phyloP scores from a whole-genome alignment of 1,140 invertebrate genomes.

The Antheraea pernyi region DNA sequence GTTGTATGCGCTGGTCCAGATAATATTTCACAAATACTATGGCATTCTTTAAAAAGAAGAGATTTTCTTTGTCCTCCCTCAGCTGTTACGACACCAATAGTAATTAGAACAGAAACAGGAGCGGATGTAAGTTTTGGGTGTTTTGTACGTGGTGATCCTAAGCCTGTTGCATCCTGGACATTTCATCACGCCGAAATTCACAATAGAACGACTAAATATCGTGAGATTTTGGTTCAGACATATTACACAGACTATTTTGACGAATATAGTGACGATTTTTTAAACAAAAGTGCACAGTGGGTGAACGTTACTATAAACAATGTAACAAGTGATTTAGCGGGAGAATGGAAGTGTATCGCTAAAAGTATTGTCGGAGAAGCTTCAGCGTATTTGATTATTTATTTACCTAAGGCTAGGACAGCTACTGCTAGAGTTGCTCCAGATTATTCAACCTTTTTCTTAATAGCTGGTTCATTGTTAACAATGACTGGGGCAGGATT shows the following conservation, averaged over 20 bases:
- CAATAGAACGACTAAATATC: conserved; percentile 50
- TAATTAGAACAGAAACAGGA: conserved; percentile 63
- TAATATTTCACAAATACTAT: conserved; percentile 44
- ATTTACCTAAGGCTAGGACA: conserved; percentile 61
- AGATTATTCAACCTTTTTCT: conserved; percentile 67
- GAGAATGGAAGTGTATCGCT: conserved; percentile 71
- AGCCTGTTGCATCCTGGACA: conserved; percentile 89
- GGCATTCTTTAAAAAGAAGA: conserved; percentile 52
- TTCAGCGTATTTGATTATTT: conserved; percentile 59
- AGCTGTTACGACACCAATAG: conserved; percentile 50
- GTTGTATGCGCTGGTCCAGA: conserved; percentile 58
- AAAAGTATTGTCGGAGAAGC: conserved; percentile 65
- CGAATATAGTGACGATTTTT: conserved; percentile 53
- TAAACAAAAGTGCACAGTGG: conserved; percentile 71
- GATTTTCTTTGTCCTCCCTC: conserved; percentile 63
- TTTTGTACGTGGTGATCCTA: conserved; percentile 88
- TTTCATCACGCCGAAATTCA: conserved; percentile 81
- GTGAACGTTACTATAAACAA: conserved; percentile 70
- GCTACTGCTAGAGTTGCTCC: conserved; percentile 60
- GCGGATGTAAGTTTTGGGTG: conserved; percentile 86
- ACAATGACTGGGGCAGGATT: conserved; percentile 59
- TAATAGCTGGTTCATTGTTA: conserved; percentile 59
- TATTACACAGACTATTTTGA: conserved; percentile 49
- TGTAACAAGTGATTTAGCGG: conserved; percentile 68
- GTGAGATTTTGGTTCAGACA: conserved; percentile 49